Evolutionary conservation across 2,888 invertebrate species (phyloP).

Genomic region (Netelia inedita): DNA sequence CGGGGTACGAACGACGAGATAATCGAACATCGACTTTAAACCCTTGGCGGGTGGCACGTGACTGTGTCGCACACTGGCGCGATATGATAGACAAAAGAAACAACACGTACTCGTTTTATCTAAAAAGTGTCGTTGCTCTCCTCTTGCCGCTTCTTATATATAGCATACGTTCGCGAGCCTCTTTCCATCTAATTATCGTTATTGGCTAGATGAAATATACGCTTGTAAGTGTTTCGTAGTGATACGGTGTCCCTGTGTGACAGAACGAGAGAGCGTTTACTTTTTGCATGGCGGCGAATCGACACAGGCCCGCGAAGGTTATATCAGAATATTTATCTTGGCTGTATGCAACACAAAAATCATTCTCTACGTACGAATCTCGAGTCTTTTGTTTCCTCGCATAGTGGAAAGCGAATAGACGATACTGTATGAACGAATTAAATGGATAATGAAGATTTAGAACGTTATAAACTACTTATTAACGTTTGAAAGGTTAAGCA

Average conservation of each 20-base stretch:
- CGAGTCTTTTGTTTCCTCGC: too few species aligned
- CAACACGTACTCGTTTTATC: background rate
- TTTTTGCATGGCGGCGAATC: background rate
- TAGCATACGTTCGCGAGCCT: background rate
- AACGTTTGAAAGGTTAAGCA: too few species aligned
- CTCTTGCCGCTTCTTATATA: background rate
- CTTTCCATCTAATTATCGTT: constrained; percentile 16
- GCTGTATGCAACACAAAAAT: too few species aligned
- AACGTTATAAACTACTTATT: too few species aligned
- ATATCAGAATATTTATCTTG: background rate
- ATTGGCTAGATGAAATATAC: constrained; percentile 76
- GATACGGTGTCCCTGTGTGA: background rate
- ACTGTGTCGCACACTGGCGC: constrained; percentile 20
- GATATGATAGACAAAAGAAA: constrained; percentile 10
- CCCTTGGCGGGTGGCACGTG: constrained; percentile 45
- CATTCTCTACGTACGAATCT: too few species aligned
- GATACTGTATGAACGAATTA: too few species aligned
- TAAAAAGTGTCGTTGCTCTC: constrained; percentile 3
- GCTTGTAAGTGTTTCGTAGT: constrained; percentile 73
- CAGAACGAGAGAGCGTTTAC: background rate
- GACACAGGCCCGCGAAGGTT: constrained; percentile 6
- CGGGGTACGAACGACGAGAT: background rate
- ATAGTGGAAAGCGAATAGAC: too few species aligned
- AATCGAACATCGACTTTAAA: constrained; percentile 23
- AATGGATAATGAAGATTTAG: too few species aligned